Conservation (phyloP, 2,888 invertebrate species). For the Mythimna ferrago region DNA sequence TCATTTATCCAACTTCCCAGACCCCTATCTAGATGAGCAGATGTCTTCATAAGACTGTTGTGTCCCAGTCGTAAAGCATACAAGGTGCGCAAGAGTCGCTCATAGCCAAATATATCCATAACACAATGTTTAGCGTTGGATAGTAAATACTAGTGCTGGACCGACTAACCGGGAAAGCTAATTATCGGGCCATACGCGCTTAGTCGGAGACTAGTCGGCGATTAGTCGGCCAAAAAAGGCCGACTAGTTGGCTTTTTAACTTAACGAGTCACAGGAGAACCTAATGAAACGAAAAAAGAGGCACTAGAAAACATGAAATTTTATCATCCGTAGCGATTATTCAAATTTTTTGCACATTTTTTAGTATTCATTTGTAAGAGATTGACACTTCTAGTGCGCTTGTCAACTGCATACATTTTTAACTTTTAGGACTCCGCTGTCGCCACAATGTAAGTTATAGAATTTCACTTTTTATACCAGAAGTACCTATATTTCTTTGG, state of each 20-base stretch:
- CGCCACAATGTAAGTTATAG: too few species aligned
- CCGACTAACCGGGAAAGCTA: too few species aligned
- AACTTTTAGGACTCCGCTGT: too few species aligned
- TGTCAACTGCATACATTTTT: too few species aligned
- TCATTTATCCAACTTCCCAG: neutral
- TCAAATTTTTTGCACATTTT: too few species aligned
- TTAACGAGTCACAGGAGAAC: neutral
- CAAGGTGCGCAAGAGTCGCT: conserved; percentile 52
- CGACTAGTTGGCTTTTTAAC: neutral
- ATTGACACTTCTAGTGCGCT: too few species aligned
- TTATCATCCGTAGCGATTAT: too few species aligned
- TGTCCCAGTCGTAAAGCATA: conserved; percentile 36
- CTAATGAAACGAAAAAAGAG: too few species aligned
- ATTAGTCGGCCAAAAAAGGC: neutral
- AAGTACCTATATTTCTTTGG: too few species aligned
- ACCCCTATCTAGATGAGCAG: conserved; percentile 30
- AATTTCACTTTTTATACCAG: too few species aligned
- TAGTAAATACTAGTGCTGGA: neutral
- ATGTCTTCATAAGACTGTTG: conserved; percentile 32
- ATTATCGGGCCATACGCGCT: neutral
- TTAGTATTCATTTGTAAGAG: too few species aligned
- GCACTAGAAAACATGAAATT: too few species aligned
- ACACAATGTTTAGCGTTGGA: conserved; percentile 36
- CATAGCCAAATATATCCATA: conserved; percentile 46
- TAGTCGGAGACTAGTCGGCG: neutral